Evolutionary conservation across 2,113 vertebrate genomes (phyloP).

Genomic region (Antechinus flavipes): DNA sequence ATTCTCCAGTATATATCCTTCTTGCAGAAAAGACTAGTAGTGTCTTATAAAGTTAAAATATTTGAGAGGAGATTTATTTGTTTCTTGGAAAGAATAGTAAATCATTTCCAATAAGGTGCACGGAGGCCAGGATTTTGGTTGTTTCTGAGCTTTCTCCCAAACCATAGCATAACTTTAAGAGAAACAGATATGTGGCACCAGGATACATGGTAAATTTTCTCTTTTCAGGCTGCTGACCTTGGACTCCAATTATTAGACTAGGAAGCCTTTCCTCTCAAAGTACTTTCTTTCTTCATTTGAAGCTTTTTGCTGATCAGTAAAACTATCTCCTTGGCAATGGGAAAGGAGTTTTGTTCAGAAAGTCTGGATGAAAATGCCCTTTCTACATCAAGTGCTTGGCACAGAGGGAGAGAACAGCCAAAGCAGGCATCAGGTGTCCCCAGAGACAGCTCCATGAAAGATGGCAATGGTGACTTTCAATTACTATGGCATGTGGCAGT

Average conservation of each 20-base stretch:
- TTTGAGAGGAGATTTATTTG: neutral
- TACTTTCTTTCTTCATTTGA: neutral
- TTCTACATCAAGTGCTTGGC: neutral
- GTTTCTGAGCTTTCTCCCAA: neutral
- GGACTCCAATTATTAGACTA: neutral
- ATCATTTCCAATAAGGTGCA: neutral
- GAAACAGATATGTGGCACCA: neutral
- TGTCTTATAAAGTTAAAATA: neutral
- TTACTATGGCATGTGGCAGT: neutral
- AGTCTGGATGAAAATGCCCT: neutral
- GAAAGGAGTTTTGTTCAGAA: neutral
- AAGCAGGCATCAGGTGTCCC: neutral
- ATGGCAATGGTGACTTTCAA: neutral
- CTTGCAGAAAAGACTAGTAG: neutral
- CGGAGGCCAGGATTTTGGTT: neutral
- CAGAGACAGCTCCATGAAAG: neutral
- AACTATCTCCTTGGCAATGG: neutral
- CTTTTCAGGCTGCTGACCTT: neutral
- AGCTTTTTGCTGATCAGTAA: neutral
- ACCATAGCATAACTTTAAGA: neutral
- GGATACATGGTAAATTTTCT: neutral
- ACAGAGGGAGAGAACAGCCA: neutral
- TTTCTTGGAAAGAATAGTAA: neutral
- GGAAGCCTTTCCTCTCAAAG: neutral
- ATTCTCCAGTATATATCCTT: neutral